Conservation (phyloP, 2,888 invertebrate species). For the Anthophora plumipes region DNA sequence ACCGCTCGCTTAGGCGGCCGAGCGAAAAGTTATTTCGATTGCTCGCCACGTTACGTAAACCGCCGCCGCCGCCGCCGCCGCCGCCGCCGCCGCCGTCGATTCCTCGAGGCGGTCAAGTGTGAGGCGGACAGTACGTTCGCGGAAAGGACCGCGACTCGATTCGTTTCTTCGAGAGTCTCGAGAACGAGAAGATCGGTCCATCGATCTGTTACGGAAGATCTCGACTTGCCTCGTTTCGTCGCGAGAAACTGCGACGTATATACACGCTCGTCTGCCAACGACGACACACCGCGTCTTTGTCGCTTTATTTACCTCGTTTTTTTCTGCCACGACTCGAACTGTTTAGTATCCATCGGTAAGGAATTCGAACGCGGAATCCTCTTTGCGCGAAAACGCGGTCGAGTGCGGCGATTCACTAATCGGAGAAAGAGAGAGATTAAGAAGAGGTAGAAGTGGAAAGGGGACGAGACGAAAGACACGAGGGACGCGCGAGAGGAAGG, state of each 20-base stretch:
- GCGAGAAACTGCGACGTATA: background rate
- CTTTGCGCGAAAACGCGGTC: background rate
- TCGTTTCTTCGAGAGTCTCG: background rate
- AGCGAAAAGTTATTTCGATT: conserved; percentile 5
- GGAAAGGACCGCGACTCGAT: conserved; percentile 26
- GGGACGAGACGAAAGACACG: background rate
- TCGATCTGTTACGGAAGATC: too few species aligned
- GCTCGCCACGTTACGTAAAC: conserved; percentile 15
- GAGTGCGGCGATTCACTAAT: background rate
- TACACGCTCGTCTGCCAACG: background rate
- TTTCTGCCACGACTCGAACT: background rate
- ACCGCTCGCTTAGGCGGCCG: background rate
- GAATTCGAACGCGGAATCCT: background rate
- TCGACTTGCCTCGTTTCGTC: too few species aligned
- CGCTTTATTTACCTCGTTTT: conserved; percentile 11
- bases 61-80: background rate
- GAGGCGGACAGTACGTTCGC: conserved; percentile 35
- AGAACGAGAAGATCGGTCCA: background rate
- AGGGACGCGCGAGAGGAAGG: background rate
- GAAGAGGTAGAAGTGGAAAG: background rate
- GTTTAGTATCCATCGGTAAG: background rate
- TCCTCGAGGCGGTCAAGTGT: conserved; percentile 26
- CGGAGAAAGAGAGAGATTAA: conserved; percentile 25
- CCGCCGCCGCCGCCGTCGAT: background rate
- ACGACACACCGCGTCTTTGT: background rate